phyloP scores from a whole-genome alignment of 2,888 invertebrate genomes.

The Dicranocentrus wangi region DNA sequence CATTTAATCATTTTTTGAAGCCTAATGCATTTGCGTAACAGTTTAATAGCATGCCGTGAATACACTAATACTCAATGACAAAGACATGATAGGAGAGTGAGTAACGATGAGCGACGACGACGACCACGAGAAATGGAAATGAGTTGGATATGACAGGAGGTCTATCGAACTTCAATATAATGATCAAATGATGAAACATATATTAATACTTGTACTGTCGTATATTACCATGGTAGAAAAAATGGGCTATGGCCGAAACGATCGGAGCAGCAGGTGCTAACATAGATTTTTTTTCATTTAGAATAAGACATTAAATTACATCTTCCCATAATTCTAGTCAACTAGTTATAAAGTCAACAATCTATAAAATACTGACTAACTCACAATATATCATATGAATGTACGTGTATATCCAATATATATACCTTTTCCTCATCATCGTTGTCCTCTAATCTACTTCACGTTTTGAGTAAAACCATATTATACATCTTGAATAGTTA shows the following conservation, averaged over 20 bases:
- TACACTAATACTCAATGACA: constrained; percentile 42
- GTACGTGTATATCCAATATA: no score
- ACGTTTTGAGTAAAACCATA: no score
- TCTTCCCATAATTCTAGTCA: neutral
- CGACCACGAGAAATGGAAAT: constrained; percentile 37
- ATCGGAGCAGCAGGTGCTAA: neutral
- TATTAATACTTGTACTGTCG: neutral
- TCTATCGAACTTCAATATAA: constrained; percentile 40
- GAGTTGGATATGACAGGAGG: constrained; percentile 44
- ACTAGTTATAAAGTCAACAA: neutral
- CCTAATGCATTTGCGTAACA: constrained; percentile 52
- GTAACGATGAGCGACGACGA: neutral
- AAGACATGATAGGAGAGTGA: constrained; percentile 9
- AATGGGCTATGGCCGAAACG: neutral
- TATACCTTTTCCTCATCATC: no score
- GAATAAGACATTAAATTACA: constrained; percentile 16
- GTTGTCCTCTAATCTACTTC: no score
- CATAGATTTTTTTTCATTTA: neutral
- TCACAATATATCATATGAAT: no score
- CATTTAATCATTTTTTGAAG: constrained; percentile 54
- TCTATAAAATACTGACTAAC: no score
- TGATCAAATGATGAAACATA: constrained; percentile 9
- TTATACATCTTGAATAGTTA: no score
- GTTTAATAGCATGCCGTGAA: constrained; percentile 38
- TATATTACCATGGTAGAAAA: neutral